phyloP scores from a whole-genome alignment of 1,140 invertebrate genomes.

The Babylonia areolata region DNA sequence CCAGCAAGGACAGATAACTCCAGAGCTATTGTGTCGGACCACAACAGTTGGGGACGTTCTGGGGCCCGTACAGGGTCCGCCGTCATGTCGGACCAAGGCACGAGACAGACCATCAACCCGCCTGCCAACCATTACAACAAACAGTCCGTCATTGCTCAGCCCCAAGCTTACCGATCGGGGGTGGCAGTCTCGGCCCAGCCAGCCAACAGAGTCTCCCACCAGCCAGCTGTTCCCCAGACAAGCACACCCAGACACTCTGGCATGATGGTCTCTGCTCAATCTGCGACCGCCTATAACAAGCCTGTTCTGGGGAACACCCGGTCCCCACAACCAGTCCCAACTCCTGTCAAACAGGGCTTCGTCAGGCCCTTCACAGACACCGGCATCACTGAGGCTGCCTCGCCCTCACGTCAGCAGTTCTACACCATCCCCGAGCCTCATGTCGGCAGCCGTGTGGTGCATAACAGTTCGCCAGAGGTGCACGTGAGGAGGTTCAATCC shows the following conservation, averaged over 20 bases:
- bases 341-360: constrained; percentile 13
- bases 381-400: background rate
- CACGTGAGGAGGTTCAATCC: constrained; percentile 29
- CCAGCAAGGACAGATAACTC: constrained; percentile 8
- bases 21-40: constrained; percentile 19
- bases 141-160: background rate
- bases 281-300: background rate
- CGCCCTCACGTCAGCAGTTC: constrained; percentile 30
- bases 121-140: background rate
- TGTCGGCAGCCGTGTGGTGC: constrained; percentile 17
- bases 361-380: constrained; percentile 28
- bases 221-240: background rate
- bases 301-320: background rate
- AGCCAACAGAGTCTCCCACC: background rate
- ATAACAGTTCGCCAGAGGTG: constrained; percentile 48
- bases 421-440: constrained; percentile 42
- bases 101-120: background rate
- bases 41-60: constrained; percentile 32
- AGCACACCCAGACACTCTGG: background rate
- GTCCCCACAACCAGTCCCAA: background rate
- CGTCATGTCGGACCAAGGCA: constrained; percentile 29
- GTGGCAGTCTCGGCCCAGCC: constrained; percentile 9
- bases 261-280: background rate
- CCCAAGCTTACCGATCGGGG: background rate
- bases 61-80: background rate